phyloP scores from a whole-genome alignment of 2,888 invertebrate species.

The Perithous albicinctus region DNA sequence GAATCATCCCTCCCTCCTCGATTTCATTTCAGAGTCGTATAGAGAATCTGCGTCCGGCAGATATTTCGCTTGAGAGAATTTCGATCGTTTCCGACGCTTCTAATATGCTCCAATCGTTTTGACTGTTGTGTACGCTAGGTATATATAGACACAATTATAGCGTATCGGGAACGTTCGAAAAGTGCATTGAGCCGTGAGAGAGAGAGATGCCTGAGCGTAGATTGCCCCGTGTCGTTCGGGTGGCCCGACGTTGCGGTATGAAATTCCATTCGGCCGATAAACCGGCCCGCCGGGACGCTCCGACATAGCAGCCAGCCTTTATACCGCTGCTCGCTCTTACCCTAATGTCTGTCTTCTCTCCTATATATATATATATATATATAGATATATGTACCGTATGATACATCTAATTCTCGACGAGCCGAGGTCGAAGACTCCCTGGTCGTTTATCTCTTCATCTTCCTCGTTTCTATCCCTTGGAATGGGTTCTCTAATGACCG shows the following conservation, averaged over 20 bases:
- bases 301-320: not conserved
- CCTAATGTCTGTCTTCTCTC: not conserved
- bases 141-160: constrained; percentile 11
- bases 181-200: constrained; percentile 34
- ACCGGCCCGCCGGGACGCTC: not conserved
- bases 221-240: not conserved
- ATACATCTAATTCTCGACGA: not conserved
- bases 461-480: not conserved
- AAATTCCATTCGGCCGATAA: constrained; percentile 35
- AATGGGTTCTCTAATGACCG: not conserved
- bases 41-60: constrained; percentile 4
- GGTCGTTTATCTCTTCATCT: not conserved
- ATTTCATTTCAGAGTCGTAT: not conserved
- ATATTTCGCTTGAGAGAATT: constrained; percentile 15
- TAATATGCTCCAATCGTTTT: constrained; percentile 6
- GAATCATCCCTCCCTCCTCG: not conserved
- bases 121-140: not conserved
- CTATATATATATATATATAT: not conserved
- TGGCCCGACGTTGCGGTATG: constrained; percentile 15
- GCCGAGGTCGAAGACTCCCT: constrained; percentile 4
- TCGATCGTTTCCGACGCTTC: constrained; percentile 11
- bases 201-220: constrained; percentile 4
- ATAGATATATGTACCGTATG: too few species aligned
- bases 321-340: not conserved
- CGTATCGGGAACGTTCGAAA: constrained; percentile 20